phyloP scores from a whole-genome alignment of 2,113 vertebrate genomes.

The Neofelis nebulosa region DNA sequence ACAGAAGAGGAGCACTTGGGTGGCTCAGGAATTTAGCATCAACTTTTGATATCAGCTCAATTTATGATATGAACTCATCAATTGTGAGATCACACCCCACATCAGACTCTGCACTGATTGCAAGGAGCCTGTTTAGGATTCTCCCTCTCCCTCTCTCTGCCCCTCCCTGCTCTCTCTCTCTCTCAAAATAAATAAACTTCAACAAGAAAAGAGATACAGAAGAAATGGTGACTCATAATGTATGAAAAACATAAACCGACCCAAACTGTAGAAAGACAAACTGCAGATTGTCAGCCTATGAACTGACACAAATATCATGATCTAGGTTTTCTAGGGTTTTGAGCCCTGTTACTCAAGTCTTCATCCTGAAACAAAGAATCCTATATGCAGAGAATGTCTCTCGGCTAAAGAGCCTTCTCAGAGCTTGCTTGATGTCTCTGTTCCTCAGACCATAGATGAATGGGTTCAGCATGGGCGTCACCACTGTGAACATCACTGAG shows the following conservation, averaged over 20 bases:
- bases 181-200: not conserved
- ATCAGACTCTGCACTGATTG: too few relatives aligned
- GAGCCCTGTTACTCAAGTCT: not conserved
- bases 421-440: constrained; percentile 14
- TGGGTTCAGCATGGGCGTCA: constrained; percentile 20
- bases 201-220: too few relatives aligned
- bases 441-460: constrained; percentile 4
- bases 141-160: not conserved
- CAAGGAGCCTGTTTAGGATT: not conserved
- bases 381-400: not conserved
- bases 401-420: not conserved
- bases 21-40: too few relatives aligned
- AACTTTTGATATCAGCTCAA: too few relatives aligned
- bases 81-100: too few relatives aligned
- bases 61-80: too few relatives aligned
- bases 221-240: not conserved
- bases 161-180: not conserved
- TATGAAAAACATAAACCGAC: not conserved
- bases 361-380: not conserved
- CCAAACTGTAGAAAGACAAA: not conserved
- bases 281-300: not conserved
- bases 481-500: not conserved
- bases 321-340: not conserved
- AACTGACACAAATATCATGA: not conserved
- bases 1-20: too few relatives aligned